Percentiles rank a stretch among this genome's conserved stretches.
Evolutionary conservation across 2,797 vertebrate species (phyloP).

Genomic region (Sebastes minor): DNA sequence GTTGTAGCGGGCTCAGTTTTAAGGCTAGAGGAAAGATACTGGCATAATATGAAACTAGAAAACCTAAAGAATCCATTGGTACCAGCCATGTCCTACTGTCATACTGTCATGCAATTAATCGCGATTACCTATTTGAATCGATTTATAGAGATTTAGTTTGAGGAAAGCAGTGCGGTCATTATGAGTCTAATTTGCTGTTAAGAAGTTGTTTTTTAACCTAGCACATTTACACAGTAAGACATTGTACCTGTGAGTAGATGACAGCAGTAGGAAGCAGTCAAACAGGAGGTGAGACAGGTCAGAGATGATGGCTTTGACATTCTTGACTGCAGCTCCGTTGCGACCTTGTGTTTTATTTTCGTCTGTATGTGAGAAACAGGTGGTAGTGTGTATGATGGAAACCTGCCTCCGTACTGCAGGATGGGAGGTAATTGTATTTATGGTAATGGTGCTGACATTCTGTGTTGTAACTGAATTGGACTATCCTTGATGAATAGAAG

Average conservation of each 20-base stretch:
- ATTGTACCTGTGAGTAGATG: slow-evolving; percentile 17
- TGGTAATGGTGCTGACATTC: background rate
- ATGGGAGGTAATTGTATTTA: background rate
- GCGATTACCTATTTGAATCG: no score
- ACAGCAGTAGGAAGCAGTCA: background rate
- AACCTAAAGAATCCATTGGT: no score
- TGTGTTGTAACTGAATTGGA: background rate
- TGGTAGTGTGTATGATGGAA: no score
- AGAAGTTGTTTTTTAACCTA: background rate
- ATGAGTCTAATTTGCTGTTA: background rate
- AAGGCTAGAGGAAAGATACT: no score
- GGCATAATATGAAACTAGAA: no score
- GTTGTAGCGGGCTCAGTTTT: no score
- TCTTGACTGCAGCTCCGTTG: background rate
- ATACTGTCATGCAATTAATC: no score
- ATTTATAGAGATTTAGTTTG: no score
- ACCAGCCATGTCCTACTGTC: no score
- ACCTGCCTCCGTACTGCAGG: background rate
- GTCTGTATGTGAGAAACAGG: background rate
- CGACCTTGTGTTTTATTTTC: background rate
- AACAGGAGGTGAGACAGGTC: slow-evolving; percentile 13
- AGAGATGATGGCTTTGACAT: background rate
- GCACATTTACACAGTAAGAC: background rate
- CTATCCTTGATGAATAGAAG: background rate
- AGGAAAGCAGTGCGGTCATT: background rate